Conservation (phyloP, 2,888 invertebrate species). For the Plagodis dolabraria region DNA sequence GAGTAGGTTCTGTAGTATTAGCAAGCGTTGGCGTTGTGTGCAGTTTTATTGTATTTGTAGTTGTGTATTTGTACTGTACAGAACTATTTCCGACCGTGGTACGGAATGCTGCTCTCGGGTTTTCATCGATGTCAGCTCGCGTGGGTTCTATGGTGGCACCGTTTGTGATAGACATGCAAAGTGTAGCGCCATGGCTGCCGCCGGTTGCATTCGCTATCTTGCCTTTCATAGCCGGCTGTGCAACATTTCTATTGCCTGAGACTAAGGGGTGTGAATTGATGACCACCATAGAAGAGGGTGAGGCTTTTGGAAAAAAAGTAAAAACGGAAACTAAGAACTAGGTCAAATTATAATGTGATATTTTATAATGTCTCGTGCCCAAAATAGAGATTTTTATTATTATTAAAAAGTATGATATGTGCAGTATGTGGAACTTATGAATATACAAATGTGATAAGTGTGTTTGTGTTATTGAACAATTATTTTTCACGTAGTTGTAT, state of each 20-base stretch:
- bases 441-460: too few species aligned
- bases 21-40: slow-evolving; percentile 91
- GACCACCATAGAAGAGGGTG: slow-evolving; percentile 92
- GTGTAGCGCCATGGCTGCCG: slow-evolving; percentile 16
- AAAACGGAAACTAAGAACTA: neutral
- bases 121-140: slow-evolving; percentile 90
- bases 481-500: too few species aligned
- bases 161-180: slow-evolving; percentile 79
- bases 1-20: slow-evolving; percentile 79
- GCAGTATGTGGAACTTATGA: too few species aligned
- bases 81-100: slow-evolving; percentile 92
- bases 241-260: slow-evolving; percentile 87
- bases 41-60: slow-evolving; percentile 93
- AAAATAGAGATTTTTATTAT: too few species aligned
- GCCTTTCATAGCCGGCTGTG: slow-evolving; percentile 82
- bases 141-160: slow-evolving; percentile 91
- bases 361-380: too few species aligned
- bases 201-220: slow-evolving; percentile 46
- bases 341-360: too few species aligned
- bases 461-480: too few species aligned
- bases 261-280: slow-evolving; percentile 87
- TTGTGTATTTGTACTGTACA: slow-evolving; percentile 92
- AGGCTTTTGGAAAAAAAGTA: slow-evolving; percentile 49
- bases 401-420: too few species aligned
- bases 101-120: slow-evolving; percentile 90